A percentile compares a stretch with the other conserved stretches of the same genome.
Conservation (phyloP, 2,888 invertebrate genomes). For the Pherbina coryleti region DNA sequence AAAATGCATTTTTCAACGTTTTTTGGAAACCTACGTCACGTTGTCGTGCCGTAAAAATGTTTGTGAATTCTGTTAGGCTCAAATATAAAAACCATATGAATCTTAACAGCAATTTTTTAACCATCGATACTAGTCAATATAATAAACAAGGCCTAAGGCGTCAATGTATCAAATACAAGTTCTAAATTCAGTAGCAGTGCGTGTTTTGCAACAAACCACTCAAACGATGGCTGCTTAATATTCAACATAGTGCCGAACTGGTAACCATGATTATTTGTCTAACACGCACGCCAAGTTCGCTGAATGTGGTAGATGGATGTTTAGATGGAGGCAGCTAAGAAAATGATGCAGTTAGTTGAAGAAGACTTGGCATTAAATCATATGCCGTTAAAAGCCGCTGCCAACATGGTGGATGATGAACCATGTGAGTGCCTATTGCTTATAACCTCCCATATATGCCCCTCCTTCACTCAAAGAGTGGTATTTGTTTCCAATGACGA, state of each 20-base stretch:
- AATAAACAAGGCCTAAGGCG: not conserved
- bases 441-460: too few relatives aligned
- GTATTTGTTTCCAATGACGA: conserved; percentile 43
- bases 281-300: not conserved
- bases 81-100: too few relatives aligned
- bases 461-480: conserved; percentile 38
- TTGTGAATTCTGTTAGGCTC: too few relatives aligned
- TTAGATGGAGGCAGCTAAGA: not conserved
- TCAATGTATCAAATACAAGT: not conserved
- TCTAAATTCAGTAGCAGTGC: not conserved
- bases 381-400: not conserved
- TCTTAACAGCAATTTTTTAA: not conserved
- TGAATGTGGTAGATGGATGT: not conserved
- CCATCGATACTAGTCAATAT: not conserved
- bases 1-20: too few relatives aligned
- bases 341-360: not conserved
- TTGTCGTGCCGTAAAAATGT: too few relatives aligned
- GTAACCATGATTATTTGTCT: conserved; percentile 22
- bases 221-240: not conserved
- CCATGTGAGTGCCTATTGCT: too few relatives aligned
- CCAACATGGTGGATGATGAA: not conserved
- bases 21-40: too few relatives aligned
- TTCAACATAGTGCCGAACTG: not conserved
- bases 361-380: conserved; percentile 18
- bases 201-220: not conserved